phyloP scores from a whole-genome alignment of 2,888 invertebrate genomes.

The Pachydiplax longipennis region DNA sequence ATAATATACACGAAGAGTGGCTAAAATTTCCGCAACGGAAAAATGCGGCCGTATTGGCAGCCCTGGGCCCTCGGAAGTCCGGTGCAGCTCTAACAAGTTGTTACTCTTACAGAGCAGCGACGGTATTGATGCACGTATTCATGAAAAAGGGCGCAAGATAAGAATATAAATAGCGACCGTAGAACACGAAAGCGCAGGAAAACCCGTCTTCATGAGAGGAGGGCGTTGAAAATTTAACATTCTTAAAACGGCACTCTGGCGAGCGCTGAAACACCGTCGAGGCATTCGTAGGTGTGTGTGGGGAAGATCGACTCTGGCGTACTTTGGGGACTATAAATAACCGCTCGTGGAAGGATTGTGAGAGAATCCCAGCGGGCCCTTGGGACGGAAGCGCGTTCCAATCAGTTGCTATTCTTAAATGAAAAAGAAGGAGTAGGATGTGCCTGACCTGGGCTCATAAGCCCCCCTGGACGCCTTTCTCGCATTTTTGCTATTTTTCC shows the following conservation, averaged over 20 bases:
- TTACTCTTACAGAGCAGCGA: no score
- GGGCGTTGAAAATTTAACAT: neutral
- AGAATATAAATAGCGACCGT: no score
- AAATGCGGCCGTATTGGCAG: no score
- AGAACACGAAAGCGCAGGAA: neutral
- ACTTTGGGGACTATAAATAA: neutral
- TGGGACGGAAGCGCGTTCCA: neutral
- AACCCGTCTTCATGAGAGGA: neutral
- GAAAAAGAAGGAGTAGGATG: neutral
- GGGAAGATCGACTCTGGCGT: neutral
- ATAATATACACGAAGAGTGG: no score
- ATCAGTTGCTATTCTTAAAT: neutral
- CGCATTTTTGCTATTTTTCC: neutral
- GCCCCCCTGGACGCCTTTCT: neutral
- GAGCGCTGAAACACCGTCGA: neutral
- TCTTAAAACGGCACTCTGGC: neutral
- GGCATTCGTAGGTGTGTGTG: neutral
- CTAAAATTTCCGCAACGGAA: no score
- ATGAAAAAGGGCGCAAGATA: no score
- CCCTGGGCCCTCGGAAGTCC: no score
- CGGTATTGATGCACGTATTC: no score
- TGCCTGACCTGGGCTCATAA: neutral
- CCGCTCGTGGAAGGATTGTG: neutral
- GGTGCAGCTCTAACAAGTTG: no score
- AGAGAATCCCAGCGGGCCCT: neutral